Conservation (phyloP, 53 echinoderm and acorn worm genomes). For the Pentamera pediparva region DNA sequence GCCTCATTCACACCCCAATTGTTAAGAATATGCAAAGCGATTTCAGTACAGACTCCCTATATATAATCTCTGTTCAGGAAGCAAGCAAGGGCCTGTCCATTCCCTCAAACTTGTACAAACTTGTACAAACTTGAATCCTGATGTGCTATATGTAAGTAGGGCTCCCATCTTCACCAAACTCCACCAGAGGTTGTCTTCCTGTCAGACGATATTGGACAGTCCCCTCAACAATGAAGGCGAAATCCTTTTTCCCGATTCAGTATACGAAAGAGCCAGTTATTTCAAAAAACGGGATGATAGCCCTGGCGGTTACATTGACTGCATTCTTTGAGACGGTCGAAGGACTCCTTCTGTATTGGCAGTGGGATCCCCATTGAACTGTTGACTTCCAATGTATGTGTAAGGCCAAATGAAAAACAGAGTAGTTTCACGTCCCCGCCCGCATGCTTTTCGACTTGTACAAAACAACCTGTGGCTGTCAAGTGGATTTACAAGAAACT, state of each 20-base stretch:
- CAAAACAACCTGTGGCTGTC: too few relatives aligned
- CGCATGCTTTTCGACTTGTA: too few relatives aligned
- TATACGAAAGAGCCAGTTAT: slow-evolving; percentile 33
- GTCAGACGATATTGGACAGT: slow-evolving; percentile 29
- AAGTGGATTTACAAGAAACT: too few relatives aligned
- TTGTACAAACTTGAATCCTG: slow-evolving; percentile 30
- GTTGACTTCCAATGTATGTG: slow-evolving; percentile 33
- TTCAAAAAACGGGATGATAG: slow-evolving; percentile 5
- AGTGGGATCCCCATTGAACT: slow-evolving; percentile 28
- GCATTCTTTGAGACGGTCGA: neutral
- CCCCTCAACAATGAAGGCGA: too few relatives aligned
- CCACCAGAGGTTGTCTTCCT: slow-evolving; percentile 27
- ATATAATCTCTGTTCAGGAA: neutral
- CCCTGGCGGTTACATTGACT: neutral
- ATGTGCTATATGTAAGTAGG: slow-evolving; percentile 21
- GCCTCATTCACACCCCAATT: too few relatives aligned
- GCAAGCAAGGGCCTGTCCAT: slow-evolving; percentile 1
- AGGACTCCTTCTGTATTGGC: slow-evolving; percentile 38
- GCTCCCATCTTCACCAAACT: slow-evolving; percentile 16
- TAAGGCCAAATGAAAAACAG: too few relatives aligned
- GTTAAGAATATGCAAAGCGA: too few relatives aligned
- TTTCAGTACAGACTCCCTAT: too few relatives aligned
- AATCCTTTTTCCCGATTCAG: slow-evolving; percentile 40
- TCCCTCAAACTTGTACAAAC: slow-evolving; percentile 36
- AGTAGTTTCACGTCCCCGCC: too few relatives aligned